Evolutionary conservation across 1,140 invertebrate genomes (phyloP), one percentile per base, ranked within the genome.

Genomic region (Apis dorsata): DNA sequence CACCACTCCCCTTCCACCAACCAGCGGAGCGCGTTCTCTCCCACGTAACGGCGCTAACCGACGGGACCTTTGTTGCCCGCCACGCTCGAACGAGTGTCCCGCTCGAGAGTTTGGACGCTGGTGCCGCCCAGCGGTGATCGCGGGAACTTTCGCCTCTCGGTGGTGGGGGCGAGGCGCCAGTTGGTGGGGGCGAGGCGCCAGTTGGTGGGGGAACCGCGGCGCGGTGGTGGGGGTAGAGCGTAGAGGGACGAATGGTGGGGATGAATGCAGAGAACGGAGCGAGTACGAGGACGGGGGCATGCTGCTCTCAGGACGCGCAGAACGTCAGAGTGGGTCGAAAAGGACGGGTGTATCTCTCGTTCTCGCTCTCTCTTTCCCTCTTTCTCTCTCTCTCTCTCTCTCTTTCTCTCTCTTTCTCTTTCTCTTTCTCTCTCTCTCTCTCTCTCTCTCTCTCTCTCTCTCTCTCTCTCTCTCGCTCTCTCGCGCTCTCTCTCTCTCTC

Each of bases 271-370:
- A 86, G 86, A 90, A 85, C 86, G 86, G 77, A 86, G 73, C 81
- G 84, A 79, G 83, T 76, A 85, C 85, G 87, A 88, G 88, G 86
- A 86, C 87, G 88, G 86, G 85, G 87, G 85, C 84, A 90, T 76
- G 85, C 79, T 85, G 79, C 79, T 87, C 86, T 86, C 85, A 84
- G 88, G 86, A 88, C 91, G 86, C 84, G 89, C 90, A 92, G 90
- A 92, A 86, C 89, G 87, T 90, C 90, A 86, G 86, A 90, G 91
- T 89, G 87, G 88, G 85, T 89, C 90, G 90, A 85, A 82, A 90
- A 87, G 90, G 87, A 90, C 90, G 89, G 90, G 82, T 87, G 88
- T 70, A 81, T 80, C 68, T 77, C 73, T 57, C 71, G 79, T 76
- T 78, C 71, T 79, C 66, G 72, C 57, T 77, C 68, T 53, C 57